phyloP scores from a whole-genome alignment of 1,140 invertebrate genomes.

The Cyphomyrmex costatus region DNA sequence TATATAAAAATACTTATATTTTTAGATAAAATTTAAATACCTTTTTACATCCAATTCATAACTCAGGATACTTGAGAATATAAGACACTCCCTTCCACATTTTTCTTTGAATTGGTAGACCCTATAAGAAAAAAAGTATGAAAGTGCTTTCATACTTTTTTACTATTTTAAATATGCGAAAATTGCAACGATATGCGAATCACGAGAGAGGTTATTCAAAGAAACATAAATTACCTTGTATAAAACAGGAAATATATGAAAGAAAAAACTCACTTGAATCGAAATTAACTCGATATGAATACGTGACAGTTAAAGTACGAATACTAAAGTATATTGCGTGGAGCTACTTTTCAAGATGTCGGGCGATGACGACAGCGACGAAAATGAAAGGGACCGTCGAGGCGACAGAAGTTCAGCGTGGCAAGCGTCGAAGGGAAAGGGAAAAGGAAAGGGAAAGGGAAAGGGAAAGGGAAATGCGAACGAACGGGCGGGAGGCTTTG shows the following conservation, averaged over 20 bases:
- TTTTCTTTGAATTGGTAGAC: slow-evolving; percentile 1
- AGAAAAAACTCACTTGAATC: not conserved
- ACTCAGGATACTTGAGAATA: too few relatives aligned
- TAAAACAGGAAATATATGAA: not conserved
- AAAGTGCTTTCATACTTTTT: not conserved
- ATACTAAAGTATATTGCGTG: slow-evolving; percentile 6
- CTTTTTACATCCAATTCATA: not conserved
- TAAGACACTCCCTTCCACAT: not conserved
- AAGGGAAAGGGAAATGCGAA: slow-evolving; percentile 19
- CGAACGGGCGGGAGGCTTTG: slow-evolving; percentile 35
- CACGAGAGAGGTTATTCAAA: not conserved
- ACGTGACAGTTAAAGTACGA: not conserved
- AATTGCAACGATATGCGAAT: slow-evolving; percentile 17
- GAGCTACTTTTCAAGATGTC: not conserved
- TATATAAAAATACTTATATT: too few relatives aligned
- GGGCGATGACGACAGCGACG: slow-evolving; percentile 21
- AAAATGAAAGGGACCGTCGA: slow-evolving; percentile 43
- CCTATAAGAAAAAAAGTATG: not conserved
- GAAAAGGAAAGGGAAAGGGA: slow-evolving; percentile 20
- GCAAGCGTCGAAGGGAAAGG: slow-evolving; percentile 36
- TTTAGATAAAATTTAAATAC: not conserved
- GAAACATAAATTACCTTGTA: not conserved
- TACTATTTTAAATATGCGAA: slow-evolving; percentile 18
- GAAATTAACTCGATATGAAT: slow-evolving; percentile 14
- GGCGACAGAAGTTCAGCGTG: slow-evolving; percentile 50